These are phyloP conservation scores for Hesperophylax magnus DNA, from an alignment of 1,140 invertebrate species.

Conservation along the genomic window DNA sequence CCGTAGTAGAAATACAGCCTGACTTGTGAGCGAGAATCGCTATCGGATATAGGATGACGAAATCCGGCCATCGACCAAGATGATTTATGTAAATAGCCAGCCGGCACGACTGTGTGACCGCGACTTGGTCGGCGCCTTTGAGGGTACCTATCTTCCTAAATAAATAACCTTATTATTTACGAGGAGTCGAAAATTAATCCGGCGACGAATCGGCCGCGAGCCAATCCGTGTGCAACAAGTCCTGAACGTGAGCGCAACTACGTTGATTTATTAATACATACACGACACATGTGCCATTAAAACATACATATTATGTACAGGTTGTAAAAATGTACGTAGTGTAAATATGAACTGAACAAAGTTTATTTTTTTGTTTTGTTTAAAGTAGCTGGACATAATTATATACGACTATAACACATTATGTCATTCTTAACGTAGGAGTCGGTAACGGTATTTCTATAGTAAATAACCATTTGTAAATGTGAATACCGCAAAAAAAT, in stretches of 20 bases:
- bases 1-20: too few relatives aligned
- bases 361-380: neutral
- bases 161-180: slow-evolving; percentile 1
- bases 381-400: neutral
- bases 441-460: too few relatives aligned
- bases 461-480: too few relatives aligned
- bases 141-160: neutral
- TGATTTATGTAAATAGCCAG: slow-evolving; percentile 9
- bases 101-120: neutral
- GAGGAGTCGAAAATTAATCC: neutral
- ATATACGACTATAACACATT: too few relatives aligned
- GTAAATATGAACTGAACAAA: neutral
- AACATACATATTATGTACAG: neutral
- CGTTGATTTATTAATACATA: neutral
- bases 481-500: too few relatives aligned
- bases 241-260: neutral
- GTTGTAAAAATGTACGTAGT: neutral
- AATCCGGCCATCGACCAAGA: neutral
- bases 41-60: neutral
- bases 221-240: neutral
- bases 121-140: neutral
- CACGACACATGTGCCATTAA: neutral
- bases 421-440: too few relatives aligned
- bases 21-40: neutral
- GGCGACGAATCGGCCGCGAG: neutral